Percentiles rank a stretch among this genome's conserved stretches.
These are phyloP conservation scores for Echinarachnius parma DNA, from an alignment of 53 echinoderm and acorn worm species.

Conservation along the genomic window DNA sequence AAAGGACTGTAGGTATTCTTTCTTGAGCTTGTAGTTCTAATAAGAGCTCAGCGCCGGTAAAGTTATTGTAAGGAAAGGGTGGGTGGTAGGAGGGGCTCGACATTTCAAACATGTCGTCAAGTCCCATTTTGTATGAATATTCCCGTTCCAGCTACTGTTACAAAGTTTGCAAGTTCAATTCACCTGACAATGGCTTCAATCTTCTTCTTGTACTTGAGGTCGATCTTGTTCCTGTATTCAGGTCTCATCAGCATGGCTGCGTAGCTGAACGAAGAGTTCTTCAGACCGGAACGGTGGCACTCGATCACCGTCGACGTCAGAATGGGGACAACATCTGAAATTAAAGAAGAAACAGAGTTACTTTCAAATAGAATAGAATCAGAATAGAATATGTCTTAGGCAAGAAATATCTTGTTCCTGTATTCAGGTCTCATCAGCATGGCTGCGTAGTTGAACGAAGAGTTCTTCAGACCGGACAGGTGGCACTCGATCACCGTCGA, in stretches of 20 bases:
- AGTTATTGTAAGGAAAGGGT: too few relatives aligned
- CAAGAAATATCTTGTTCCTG: conserved; percentile 94
- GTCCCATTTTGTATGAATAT: too few relatives aligned
- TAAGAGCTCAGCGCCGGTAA: too few relatives aligned
- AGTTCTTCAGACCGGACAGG: conserved; percentile 95
- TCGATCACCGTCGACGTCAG: conserved; percentile 98
- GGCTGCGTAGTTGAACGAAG: conserved; percentile 96
- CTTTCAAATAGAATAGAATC: too few relatives aligned
- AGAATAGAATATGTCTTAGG: too few relatives aligned
- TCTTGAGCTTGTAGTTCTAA: too few relatives aligned
- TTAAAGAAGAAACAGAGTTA: too few relatives aligned
- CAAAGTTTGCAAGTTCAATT: too few relatives aligned
- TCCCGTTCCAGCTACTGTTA: too few relatives aligned
- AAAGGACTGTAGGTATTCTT: too few relatives aligned
- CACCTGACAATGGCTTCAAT: conserved; percentile 98
- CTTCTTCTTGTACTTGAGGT: conserved; percentile 98
- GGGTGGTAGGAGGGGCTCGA: too few relatives aligned
- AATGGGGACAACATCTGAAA: conserved; percentile 93
- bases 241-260: conserved; percentile 99
- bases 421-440: conserved; percentile 99
- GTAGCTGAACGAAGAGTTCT: conserved; percentile 98
- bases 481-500: conserved; percentile 99
- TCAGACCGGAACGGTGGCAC: conserved; percentile 93
- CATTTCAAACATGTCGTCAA: too few relatives aligned
- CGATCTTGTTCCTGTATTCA: conserved; percentile 97